Evolutionary conservation across 1,140 invertebrate genomes (phyloP).

Genomic region (Caligus rogercresseyi): DNA sequence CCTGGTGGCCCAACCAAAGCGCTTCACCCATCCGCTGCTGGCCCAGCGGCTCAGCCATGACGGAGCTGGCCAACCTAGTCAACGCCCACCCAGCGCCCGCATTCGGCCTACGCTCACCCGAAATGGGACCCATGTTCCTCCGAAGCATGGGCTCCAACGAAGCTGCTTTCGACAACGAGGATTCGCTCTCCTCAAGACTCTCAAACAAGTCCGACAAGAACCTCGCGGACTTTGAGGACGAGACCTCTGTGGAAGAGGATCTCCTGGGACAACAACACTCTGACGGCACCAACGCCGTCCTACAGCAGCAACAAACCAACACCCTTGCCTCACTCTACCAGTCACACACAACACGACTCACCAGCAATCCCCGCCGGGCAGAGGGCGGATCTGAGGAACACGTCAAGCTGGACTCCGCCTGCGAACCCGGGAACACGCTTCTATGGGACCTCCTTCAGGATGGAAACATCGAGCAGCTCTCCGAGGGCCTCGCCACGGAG

Average conservation of each 20-base stretch:
- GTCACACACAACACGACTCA: constrained; percentile 24
- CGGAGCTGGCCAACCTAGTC: constrained; percentile 34
- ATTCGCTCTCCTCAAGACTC: constrained; percentile 64
- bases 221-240: constrained; percentile 81
- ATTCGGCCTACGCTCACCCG: background rate
- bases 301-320: constrained; percentile 30
- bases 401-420: constrained; percentile 48
- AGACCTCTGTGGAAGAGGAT: constrained; percentile 74
- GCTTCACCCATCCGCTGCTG: background rate
- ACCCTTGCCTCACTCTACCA: constrained; percentile 30
- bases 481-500: constrained; percentile 68
- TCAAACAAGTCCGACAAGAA: constrained; percentile 87
- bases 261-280: constrained; percentile 48
- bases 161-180: constrained; percentile 35
- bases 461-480: constrained; percentile 63
- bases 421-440: constrained; percentile 68
- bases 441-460: constrained; percentile 87
- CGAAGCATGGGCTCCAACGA: background rate
- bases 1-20: background rate
- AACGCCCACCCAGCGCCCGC: constrained; percentile 21
- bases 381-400: constrained; percentile 17
- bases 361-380: constrained; percentile 1
- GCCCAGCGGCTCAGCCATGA: constrained; percentile 29
- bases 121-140: background rate
- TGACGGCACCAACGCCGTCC: constrained; percentile 22